Evolutionary conservation across 1,140 invertebrate genomes (phyloP), one percentile per base, ranked within the genome.

Genomic region (Pteromalus puparum): DNA sequence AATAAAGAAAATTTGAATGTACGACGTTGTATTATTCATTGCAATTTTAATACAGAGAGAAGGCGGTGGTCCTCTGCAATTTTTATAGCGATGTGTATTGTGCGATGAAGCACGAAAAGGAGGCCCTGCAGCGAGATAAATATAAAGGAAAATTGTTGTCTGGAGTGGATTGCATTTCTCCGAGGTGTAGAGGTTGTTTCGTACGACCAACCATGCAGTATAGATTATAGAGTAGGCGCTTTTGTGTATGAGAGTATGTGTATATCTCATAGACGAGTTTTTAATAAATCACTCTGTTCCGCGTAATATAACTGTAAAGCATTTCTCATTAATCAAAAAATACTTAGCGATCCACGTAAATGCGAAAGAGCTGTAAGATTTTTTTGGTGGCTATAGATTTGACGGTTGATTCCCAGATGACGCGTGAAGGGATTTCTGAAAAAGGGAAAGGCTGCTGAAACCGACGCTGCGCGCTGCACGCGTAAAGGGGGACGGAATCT

Each of bases 1-100:
- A 81, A 79, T 76, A 81, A 85, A 85, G 67, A 67, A 85, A 85
- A 85, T 85, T 85, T 85, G 75, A 85, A 85, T 78, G 84, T 78
- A 48, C 84, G 76, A 46, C 46, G 67, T 61, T 85, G 75, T 77
- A 78, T 85, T 82, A 85, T 85, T 85, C 84, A 82, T 85, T 78
- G 79, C 80, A 85, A 85, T 85, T 82, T 85, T 85, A 85, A 85
- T 85, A 85, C 79, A 21, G 38, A 73, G 38, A 73, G 46, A 34
- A 30, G 30, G 30, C 30, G 53, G 48, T 53, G 53, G 48, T 53
- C 65, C 24, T 10, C 48, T 85, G 84, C 84, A 85, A 82, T 78
- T 82, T 85, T 85, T 81, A 85, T 85, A 6, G 24, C 42, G 5
- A 61, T 21, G 65, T 26, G 53, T 79, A 34, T n/a, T n/a, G 34